Percentiles rank a stretch among this genome's conserved stretches.
Evolutionary conservation across 2,797 vertebrate genomes (phyloP).

Genomic region (Propithecus deckenii): DNA sequence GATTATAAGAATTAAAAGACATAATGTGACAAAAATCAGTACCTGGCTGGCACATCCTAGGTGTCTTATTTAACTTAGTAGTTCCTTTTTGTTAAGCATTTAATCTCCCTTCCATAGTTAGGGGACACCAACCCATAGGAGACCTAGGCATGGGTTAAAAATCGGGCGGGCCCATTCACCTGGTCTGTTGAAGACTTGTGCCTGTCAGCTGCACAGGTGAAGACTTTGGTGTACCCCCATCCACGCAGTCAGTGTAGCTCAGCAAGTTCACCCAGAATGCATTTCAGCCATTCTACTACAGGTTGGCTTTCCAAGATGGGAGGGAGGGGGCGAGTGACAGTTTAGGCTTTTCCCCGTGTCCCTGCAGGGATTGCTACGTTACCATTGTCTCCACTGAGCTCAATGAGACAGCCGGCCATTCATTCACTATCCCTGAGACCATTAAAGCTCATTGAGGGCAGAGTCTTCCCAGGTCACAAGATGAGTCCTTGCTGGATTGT

Average conservation of each 20-base stretch:
- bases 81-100: background rate
- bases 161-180: background rate
- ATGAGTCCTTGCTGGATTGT: background rate
- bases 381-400: background rate
- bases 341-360: background rate
- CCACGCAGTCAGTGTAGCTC: background rate
- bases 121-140: too few relatives aligned
- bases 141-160: background rate
- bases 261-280: background rate
- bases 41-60: background rate
- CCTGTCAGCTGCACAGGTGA: background rate
- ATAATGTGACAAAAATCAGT: background rate
- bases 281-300: background rate
- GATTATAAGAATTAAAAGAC: background rate
- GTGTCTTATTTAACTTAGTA: background rate
- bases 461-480: background rate
- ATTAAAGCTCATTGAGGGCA: background rate
- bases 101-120: background rate
- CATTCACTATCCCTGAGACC: background rate
- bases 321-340: background rate
- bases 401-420: background rate
- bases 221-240: background rate
- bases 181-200: background rate
- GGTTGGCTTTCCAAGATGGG: background rate
- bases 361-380: background rate